These are phyloP conservation scores for Thamnaconus septentrionalis DNA, from an alignment of 2,113 vertebrate species.

Conservation along the genomic window DNA sequence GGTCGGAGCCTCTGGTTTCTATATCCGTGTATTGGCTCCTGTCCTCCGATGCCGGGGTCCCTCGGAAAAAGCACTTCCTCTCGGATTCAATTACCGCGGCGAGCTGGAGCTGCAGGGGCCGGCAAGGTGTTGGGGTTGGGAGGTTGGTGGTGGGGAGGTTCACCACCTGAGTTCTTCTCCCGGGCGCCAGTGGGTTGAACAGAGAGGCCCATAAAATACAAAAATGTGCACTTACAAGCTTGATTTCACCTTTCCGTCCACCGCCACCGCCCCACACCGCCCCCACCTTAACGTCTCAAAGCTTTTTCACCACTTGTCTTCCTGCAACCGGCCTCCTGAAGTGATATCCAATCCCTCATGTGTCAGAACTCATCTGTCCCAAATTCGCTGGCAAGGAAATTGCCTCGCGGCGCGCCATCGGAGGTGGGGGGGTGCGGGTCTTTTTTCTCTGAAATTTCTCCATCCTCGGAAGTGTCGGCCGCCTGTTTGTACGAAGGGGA, in stretches of 20 bases:
- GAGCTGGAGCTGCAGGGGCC: constrained; percentile 39
- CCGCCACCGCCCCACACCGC: not conserved
- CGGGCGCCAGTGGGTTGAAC: constrained; percentile 15
- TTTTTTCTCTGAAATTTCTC: not conserved
- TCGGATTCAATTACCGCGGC: constrained; percentile 56
- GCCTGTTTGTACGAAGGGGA: constrained; percentile 8
- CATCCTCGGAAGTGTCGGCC: not conserved
- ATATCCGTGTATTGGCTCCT: constrained; percentile 7
- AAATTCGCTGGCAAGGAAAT: constrained; percentile 34
- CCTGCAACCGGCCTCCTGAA: constrained; percentile 8
- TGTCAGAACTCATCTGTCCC: constrained; percentile 31
- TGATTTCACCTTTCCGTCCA: constrained; percentile 42
- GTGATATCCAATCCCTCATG: constrained; percentile 32
- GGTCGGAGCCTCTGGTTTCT: constrained; percentile 11
- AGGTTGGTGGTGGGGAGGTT: constrained; percentile 42
- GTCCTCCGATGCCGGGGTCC: constrained; percentile 20
- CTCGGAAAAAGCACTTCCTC: constrained; percentile 32
- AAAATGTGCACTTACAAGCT: constrained; percentile 46
- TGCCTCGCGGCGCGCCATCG: not conserved
- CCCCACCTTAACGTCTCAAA: constrained; percentile 11
- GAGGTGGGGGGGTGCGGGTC: constrained; percentile 5
- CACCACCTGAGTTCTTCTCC: constrained; percentile 17
- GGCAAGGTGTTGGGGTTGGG: constrained; percentile 41
- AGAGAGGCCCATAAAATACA: constrained; percentile 40
- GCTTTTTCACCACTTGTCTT: constrained; percentile 15